A percentile compares a stretch with the other conserved stretches of the same genome.
These are phyloP conservation scores for Drosophila atripex DNA, from an alignment of 2,888 invertebrate genomes.

Conservation along the genomic window DNA sequence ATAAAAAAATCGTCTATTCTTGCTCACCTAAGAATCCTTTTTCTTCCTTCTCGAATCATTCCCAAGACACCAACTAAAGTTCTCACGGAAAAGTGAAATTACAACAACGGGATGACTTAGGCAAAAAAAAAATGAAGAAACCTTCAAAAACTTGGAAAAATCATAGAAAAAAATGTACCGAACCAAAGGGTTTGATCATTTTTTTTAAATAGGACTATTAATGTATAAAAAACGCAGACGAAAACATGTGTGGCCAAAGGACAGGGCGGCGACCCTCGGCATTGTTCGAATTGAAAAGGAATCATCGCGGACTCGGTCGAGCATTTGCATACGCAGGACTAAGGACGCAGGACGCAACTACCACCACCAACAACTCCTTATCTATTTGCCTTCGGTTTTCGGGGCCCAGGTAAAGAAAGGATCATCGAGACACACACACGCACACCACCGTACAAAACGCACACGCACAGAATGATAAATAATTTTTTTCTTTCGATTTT, in stretches of 20 bases:
- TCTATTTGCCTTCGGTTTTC: constrained; percentile 70
- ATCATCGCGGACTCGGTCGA: constrained; percentile 60
- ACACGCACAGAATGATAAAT: constrained; percentile 70
- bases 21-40: constrained; percentile 8
- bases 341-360: constrained; percentile 55
- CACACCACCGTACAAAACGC: constrained; percentile 35
- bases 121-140: constrained; percentile 40
- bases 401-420: constrained; percentile 60
- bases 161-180: constrained; percentile 66
- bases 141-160: constrained; percentile 74
- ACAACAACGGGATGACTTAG: constrained; percentile 64
- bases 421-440: constrained; percentile 33
- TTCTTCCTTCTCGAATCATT: neutral
- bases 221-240: constrained; percentile 70
- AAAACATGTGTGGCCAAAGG: constrained; percentile 71
- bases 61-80: constrained; percentile 31
- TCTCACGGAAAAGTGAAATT: constrained; percentile 80
- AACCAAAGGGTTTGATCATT: constrained; percentile 77
- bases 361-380: constrained; percentile 62
- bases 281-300: constrained; percentile 74
- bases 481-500: constrained; percentile 64
- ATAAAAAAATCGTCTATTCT: too few relatives aligned
- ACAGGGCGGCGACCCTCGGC: constrained; percentile 66
- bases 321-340: constrained; percentile 79
- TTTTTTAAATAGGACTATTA: constrained; percentile 75